Conservation (phyloP, 1,140 invertebrate species). For the Lordiphosa mommai region DNA sequence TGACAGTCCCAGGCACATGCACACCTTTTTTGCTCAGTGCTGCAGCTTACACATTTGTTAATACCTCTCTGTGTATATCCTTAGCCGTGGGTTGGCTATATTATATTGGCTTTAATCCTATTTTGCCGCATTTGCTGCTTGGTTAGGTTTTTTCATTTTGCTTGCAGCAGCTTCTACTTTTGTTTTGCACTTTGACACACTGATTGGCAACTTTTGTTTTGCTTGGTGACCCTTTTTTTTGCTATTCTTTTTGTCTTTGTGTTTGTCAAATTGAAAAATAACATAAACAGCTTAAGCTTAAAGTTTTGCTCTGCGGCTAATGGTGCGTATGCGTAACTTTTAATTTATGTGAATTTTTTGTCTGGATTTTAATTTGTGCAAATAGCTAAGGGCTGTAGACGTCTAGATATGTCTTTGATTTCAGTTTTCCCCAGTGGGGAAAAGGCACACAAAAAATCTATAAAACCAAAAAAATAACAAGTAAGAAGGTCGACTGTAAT, state of each 20-base stretch:
- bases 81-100: conserved; percentile 36
- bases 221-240: not conserved
- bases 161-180: conserved; percentile 19
- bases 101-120: conserved; percentile 76
- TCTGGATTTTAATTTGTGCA: conserved; percentile 27
- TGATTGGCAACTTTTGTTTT: conserved; percentile 52
- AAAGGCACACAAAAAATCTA: not conserved
- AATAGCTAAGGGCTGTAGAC: conserved; percentile 44
- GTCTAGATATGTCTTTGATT: conserved; percentile 33
- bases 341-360: conserved; percentile 29
- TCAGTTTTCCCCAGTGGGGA: too few species aligned
- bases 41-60: conserved; percentile 62
- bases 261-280: conserved; percentile 56
- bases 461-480: not conserved
- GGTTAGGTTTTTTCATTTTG: conserved; percentile 67
- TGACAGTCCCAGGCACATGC: conserved; percentile 18
- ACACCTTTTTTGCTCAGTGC: conserved; percentile 19
- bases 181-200: conserved; percentile 65
- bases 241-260: conserved; percentile 14
- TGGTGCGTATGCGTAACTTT: conserved; percentile 49
- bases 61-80: conserved; percentile 53
- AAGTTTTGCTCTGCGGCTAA: conserved; percentile 16
- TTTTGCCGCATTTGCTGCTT: conserved; percentile 74
- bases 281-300: conserved; percentile 51
- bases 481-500: too few species aligned